These are phyloP conservation scores for Bhutanitis thaidina DNA, from an alignment of 2,888 invertebrate species.

Conservation along the genomic window DNA sequence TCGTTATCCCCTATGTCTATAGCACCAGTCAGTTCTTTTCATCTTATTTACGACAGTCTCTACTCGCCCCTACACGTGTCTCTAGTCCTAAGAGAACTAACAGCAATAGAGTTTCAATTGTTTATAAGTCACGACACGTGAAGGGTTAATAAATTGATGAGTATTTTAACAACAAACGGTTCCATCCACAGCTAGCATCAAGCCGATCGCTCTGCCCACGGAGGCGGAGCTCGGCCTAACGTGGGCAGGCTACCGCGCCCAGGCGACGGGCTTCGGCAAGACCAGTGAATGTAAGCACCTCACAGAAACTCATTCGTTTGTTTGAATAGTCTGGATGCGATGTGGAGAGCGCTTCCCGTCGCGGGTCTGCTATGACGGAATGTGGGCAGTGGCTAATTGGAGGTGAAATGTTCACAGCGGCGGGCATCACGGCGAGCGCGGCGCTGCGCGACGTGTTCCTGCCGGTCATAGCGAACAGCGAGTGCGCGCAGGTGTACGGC, in stretches of 20 bases:
- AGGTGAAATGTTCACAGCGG: no score
- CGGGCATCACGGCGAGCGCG: conserved; percentile 45
- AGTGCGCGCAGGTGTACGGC: conserved; percentile 25
- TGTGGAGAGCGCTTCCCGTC: no score
- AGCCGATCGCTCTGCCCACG: conserved; percentile 27
- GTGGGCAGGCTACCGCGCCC: conserved; percentile 19
- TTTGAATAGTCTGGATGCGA: no score
- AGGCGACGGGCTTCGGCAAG: conserved; percentile 17
- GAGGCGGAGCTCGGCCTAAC: conserved; percentile 3
- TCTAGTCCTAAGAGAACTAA: no score
- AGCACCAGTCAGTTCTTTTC: conserved; percentile 26
- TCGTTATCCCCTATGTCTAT: conserved; percentile 26
- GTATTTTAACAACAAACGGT: not conserved
- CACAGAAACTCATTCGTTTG: no score
- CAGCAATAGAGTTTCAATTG: no score
- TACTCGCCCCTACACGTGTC: no score
- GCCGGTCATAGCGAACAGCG: conserved; percentile 10
- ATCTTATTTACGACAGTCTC: no score
- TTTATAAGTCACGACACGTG: no score
- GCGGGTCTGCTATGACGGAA: no score
- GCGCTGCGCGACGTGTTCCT: conserved; percentile 42
- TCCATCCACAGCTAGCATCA: conserved; percentile 18
- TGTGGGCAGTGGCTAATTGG: no score
- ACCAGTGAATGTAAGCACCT: conserved; percentile 17
- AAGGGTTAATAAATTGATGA: not conserved